phyloP scores from a whole-genome alignment of 1,140 invertebrate genomes.

The Ceratina japonica region DNA sequence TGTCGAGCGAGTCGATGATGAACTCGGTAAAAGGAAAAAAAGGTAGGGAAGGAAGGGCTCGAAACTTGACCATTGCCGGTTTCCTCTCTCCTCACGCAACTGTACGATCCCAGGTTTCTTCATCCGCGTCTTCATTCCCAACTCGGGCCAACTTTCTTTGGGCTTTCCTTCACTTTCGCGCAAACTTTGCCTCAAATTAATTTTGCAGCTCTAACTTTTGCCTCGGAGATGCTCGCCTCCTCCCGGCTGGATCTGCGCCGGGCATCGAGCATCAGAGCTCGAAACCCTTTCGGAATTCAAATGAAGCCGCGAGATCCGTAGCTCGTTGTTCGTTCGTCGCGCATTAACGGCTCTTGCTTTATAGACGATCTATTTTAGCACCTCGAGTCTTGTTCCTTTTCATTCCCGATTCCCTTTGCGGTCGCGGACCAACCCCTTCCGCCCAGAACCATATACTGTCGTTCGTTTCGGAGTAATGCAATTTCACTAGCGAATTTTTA shows the following conservation, averaged over 20 bases:
- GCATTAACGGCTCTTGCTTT: neutral
- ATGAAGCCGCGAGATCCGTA: neutral
- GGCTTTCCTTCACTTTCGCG: constrained; percentile 27
- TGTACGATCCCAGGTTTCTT: neutral
- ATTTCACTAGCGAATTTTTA: constrained; percentile 28
- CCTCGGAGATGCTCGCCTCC: neutral
- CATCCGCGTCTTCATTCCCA: neutral
- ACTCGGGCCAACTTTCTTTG: constrained; percentile 23
- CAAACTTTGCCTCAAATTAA: constrained; percentile 67
- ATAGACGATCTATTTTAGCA: neutral
- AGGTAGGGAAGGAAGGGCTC: neutral
- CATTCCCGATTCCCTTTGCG: neutral
- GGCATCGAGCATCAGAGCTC: neutral
- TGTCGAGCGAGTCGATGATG: constrained; percentile 60
- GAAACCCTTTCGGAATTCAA: neutral
- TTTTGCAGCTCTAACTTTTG: constrained; percentile 67
- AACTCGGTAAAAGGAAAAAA: constrained; percentile 23
- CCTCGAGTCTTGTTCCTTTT: neutral
- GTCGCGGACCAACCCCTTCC: neutral
- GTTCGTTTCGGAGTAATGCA: constrained; percentile 27
- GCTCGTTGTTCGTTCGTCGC: neutral
- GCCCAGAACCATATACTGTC: neutral
- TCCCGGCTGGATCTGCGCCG: constrained; percentile 1
- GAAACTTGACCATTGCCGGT: constrained; percentile 44
- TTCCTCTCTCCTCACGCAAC: constrained; percentile 21